Base-by-base conservation (phyloP, 37 sponge, comb jelly and placozoan species). In the Trichoplax adhaerens region DNA sequence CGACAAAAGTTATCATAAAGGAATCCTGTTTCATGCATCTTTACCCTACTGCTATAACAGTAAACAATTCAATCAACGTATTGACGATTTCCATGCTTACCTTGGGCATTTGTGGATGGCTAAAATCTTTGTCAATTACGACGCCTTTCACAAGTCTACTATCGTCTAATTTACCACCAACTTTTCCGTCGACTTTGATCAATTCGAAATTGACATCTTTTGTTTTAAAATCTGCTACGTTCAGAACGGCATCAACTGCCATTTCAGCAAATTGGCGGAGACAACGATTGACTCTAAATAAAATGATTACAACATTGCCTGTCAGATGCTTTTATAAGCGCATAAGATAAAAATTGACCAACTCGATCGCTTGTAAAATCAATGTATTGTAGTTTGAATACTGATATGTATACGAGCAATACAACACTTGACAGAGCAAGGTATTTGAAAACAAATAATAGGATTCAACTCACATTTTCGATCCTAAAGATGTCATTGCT, bases 71-170 rank as follows among this genome's bases (percentile, higher is more conserved):
- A 29, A 29, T 29, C 29, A 29, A 29, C 29, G 29, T 29, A 29
- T 29, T 29, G 29, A 29, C 29, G 29, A 29, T 29, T 29, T 29
- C 29, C 29, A 29, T 29, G 29, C 68, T 29, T 10, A 86, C 85
- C 74, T 95, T 95, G 46, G 98, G 88, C 98, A 95, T 95, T 75
- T 95, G 98, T 56, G 91, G 86, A 67, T 95, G 98, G 64, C 86
- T 85, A 78, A 95, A 78, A 83, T 91, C 86, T 70, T 95, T 95
- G 75, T 95, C 98, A 8, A 95, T 81, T 54, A 95, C 82, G 50
- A 95, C 98, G 3, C 98, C 98, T 65, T 84, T 87, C 52, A 91
- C 91, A 4, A 95, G 74, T 72, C 68, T 76, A 2, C 89, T 85
- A 58, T 95, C 98, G 66, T 88, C 91, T 52, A 95, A 82, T 63